phyloP scores from a whole-genome alignment of 2,797 vertebrate species.

The Siniperca undulata region DNA sequence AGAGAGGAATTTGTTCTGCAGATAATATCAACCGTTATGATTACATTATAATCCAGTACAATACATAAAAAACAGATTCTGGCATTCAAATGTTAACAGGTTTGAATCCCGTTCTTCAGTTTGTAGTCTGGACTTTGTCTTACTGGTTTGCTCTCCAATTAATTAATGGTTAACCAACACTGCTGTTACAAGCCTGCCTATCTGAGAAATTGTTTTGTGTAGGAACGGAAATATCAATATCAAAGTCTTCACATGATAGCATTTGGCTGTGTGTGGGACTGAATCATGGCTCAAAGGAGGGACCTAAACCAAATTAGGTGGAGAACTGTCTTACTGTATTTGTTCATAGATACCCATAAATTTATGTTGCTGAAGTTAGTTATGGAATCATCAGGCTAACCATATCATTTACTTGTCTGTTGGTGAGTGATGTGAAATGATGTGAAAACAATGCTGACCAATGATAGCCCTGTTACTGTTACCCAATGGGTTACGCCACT shows the following conservation, averaged over 20 bases:
- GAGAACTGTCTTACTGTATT: not conserved
- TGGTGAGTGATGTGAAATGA: not conserved
- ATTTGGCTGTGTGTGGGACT: not conserved
- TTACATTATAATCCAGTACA: not conserved
- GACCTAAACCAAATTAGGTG: not conserved
- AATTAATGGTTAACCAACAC: slow-evolving; percentile 42
- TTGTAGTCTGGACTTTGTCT: slow-evolving; percentile 37
- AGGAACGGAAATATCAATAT: not conserved
- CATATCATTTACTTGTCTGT: not conserved
- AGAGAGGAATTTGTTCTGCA: not conserved
- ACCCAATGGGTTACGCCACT: not conserved
- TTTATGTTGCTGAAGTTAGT: not conserved
- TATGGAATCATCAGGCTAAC: not conserved
- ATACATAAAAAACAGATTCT: not conserved
- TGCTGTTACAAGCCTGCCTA: not conserved
- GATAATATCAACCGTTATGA: not conserved
- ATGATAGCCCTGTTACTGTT: not conserved
- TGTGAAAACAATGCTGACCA: not conserved
- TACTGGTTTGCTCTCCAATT: not conserved
- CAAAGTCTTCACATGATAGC: too few relatives aligned
- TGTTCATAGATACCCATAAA: too few relatives aligned
- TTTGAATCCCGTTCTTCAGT: not conserved
- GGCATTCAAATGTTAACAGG: not conserved
- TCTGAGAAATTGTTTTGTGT: not conserved
- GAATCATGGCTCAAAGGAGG: not conserved